Evolutionary conservation across 2,113 vertebrate genomes (phyloP).

Genomic region (Bothrops jararaca): DNA sequence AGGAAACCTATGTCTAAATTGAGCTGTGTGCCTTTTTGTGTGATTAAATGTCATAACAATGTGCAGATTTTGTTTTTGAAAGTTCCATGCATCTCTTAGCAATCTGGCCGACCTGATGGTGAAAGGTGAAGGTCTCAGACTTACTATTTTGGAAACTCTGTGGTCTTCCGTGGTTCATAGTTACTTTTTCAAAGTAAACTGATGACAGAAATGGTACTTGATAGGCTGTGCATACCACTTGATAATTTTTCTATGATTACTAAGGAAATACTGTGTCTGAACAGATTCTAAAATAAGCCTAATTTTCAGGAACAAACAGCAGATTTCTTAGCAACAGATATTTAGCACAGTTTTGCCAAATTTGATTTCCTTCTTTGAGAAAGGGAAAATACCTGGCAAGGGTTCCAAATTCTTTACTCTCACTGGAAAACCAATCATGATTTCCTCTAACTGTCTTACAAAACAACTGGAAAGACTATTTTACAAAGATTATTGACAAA

Average conservation of each 20-base stretch:
- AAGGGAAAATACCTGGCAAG: slow-evolving; percentile 6
- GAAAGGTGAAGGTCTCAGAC: not conserved
- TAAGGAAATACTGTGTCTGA: not conserved
- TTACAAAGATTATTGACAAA: not conserved
- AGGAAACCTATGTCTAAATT: not conserved
- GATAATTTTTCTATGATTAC: not conserved
- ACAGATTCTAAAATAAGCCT: not conserved
- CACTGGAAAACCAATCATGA: not conserved
- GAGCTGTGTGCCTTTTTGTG: not conserved
- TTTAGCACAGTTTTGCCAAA: not conserved
- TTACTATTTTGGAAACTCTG: not conserved
- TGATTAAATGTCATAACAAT: not conserved
- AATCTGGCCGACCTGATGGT: not conserved
- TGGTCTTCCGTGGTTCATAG: not conserved
- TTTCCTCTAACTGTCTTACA: not conserved
- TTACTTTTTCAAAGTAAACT: not conserved
- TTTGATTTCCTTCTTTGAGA: slow-evolving; percentile 2
- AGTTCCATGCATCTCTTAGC: not conserved
- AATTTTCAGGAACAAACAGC: not conserved
- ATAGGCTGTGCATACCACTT: not conserved
- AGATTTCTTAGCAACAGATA: slow-evolving; percentile 10
- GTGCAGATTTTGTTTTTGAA: not conserved
- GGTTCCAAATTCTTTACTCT: not conserved
- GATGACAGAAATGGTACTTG: not conserved
- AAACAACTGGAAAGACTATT: not conserved